Conservation (phyloP, 2,113 vertebrate species). For the Pteronura brasiliensis region DNA sequence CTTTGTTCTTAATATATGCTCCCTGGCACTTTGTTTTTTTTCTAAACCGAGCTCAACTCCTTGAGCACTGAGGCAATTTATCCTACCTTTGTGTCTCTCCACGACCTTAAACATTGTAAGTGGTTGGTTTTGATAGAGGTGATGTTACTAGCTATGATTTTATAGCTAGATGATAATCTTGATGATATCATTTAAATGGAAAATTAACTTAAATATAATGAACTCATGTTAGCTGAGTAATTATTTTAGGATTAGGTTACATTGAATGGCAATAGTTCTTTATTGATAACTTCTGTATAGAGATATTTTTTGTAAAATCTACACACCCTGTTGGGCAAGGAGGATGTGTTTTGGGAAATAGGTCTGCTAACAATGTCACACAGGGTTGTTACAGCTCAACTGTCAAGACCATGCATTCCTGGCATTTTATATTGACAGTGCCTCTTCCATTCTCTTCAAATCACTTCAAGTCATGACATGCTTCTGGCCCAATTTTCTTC, state of each 20-base stretch:
- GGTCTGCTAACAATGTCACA: not conserved
- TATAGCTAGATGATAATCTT: not conserved
- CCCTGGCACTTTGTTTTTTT: not conserved
- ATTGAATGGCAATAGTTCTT: not conserved
- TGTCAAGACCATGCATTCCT: not conserved
- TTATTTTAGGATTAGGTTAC: conserved; percentile 7
- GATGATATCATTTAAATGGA: not conserved
- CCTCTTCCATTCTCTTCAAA: not conserved
- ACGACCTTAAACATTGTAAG: not conserved
- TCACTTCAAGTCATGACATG: not conserved
- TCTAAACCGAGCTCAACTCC: not conserved
- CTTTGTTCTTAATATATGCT: not conserved
- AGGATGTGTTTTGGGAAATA: not conserved
- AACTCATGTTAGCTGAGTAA: not conserved
- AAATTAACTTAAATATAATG: not conserved
- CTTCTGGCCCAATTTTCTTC: not conserved
- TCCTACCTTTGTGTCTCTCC: not conserved
- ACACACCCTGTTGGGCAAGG: not conserved
- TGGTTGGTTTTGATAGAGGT: not conserved
- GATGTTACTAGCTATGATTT: not conserved
- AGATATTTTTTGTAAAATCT: not conserved
- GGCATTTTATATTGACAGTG: not conserved
- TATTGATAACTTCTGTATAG: not conserved
- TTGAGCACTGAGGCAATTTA: not conserved
- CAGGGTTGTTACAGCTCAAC: not conserved